Conservation (phyloP, 2,113 vertebrate species). For the Pionites leucogaster region DNA sequence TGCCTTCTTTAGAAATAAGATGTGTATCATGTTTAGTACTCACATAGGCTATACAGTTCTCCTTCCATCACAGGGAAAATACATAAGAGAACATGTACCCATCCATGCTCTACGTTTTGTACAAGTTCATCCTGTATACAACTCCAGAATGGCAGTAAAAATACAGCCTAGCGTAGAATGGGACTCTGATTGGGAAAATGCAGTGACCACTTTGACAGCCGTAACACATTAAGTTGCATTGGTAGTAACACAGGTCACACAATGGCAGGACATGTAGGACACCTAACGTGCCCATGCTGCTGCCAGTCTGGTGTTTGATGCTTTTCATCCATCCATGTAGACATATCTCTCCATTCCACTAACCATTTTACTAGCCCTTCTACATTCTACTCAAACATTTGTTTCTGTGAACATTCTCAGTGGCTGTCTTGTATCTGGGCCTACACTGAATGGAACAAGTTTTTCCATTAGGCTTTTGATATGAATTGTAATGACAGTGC, state of each 20-base stretch:
- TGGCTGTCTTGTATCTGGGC: not conserved
- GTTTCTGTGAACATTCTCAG: not conserved
- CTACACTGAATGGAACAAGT: not conserved
- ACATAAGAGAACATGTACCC: not conserved
- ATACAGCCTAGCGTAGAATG: not conserved
- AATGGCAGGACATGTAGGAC: not conserved
- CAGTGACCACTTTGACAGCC: not conserved
- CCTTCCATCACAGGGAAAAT: not conserved
- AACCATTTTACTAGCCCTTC: not conserved
- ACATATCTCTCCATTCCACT: not conserved
- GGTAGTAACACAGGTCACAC: not conserved
- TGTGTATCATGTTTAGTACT: not conserved
- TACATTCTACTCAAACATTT: not conserved
- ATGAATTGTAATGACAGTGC: not conserved
- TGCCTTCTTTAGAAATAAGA: not conserved
- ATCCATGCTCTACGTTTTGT: not conserved
- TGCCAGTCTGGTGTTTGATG: not conserved
- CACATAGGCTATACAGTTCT: not conserved
- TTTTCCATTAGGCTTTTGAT: not conserved
- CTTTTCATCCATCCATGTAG: not conserved
- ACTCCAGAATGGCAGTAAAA: not conserved
- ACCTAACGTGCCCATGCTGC: too few relatives aligned
- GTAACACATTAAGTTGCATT: fast-evolving
- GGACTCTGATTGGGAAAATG: not conserved
- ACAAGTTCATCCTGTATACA: not conserved